Evolutionary conservation across 1,140 invertebrate genomes (phyloP).

Genomic region (Drosophila tropicalis): DNA sequence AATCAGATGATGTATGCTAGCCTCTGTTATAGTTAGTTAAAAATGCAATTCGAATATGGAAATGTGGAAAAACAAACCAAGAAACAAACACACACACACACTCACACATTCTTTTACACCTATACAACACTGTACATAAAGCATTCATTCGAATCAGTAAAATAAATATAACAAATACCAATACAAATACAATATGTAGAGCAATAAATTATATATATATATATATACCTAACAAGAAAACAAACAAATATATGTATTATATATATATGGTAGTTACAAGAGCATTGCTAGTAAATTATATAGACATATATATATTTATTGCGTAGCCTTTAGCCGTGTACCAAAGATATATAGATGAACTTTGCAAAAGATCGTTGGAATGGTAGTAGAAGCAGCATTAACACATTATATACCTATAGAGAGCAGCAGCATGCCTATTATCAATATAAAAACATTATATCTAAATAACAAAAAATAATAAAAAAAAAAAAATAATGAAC

Average conservation of each 20-base stretch:
- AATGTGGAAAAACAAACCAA: slow-evolving; percentile 3
- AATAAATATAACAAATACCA: slow-evolving; percentile 17
- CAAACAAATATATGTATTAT: slow-evolving; percentile 45
- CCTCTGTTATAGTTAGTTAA: slow-evolving; percentile 73
- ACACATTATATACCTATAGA: slow-evolving; percentile 25
- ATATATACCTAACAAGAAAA: slow-evolving; percentile 35
- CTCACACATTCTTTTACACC: slow-evolving; percentile 14
- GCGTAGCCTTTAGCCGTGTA: slow-evolving; percentile 77
- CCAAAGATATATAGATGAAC: slow-evolving; percentile 60
- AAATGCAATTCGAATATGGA: slow-evolving; percentile 41
- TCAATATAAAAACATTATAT: slow-evolving; percentile 34
- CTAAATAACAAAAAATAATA: slow-evolving; percentile 42
- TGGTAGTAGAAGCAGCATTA: slow-evolving; percentile 9
- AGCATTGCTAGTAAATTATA: slow-evolving; percentile 23
- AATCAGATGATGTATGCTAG: slow-evolving; percentile 55
- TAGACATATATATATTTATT: slow-evolving; percentile 60
- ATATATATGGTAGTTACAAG: slow-evolving; percentile 37
- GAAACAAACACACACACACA: slow-evolving; percentile 9
- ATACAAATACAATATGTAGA: slow-evolving; percentile 67
- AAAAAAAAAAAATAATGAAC: neutral
- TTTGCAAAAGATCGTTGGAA: slow-evolving; percentile 11
- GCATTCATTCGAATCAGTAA: slow-evolving; percentile 44
- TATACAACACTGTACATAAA: slow-evolving; percentile 65
- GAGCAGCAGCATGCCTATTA: slow-evolving; percentile 41
- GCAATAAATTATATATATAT: slow-evolving; percentile 71